Evolutionary conservation across 2,113 vertebrate species (phyloP), one percentile per base, ranked within the genome.

Genomic region (Oxygymnocypris stewartii): DNA sequence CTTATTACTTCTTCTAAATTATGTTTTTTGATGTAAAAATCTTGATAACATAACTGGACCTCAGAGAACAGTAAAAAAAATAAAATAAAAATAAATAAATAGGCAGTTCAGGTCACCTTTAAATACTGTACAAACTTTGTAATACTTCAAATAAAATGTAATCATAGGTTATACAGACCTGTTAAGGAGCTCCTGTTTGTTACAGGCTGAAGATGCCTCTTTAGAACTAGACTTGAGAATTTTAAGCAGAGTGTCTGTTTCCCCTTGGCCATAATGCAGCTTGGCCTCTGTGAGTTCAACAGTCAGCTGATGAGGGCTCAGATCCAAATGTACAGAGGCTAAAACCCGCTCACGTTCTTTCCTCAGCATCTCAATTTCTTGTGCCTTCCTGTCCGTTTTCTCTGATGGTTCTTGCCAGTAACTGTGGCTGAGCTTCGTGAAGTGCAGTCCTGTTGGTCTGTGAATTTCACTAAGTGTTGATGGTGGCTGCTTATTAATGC

Each of bases 281-380:
- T 96, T 99, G 8, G 98, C 97, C 92, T 99, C 98, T 0, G 95
- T 91, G 87, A 99, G 95, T 76, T 99, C 97, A 88, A 97, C 93
- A 0, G 95, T 98, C 83, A 99, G 93, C 9, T 95, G 95, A 7
- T 94, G 96, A 47, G 93, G 88, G 37, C 95, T 96, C 89, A 94
- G 84, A n/a, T 94, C 94, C 88, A 98, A 92, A 76, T 91, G 95
- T 47, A 99, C 85, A 0, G 93, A 92, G 1, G 96, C 94, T 95
- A 98, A 94, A 84, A 98, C 94, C 84, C 94, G 95, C 82, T 96
- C 94, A 0, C 95, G 95, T 75, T 98, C 96, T 87, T 90, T 91
- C 6, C 92, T 93, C 47, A 96, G 90, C 49, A 89, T 94, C 91
- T 96, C 93, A 0, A 97, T 96, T 90, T 95, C 95, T 88, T 90